Evolutionary conservation across 2,888 invertebrate genomes (phyloP), one percentile per base, ranked within the genome.

Genomic region (Lycaena phlaeas): DNA sequence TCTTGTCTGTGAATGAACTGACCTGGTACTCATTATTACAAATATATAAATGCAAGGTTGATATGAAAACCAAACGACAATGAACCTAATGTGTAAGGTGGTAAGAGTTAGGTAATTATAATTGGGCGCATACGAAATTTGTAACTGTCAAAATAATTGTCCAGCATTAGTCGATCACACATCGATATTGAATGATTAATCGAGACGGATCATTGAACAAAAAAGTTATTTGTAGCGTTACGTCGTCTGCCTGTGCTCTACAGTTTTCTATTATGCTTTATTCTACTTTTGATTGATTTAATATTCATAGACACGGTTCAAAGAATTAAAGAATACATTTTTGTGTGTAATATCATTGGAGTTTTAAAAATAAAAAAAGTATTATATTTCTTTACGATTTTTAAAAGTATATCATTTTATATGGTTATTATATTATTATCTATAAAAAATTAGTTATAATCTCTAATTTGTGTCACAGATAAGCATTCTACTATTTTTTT

Each of bases 181-280:
- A 62, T 71, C 64, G 75, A 73, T 73, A 68, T 56, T 51, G 50
- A 53, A 61, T 74, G 76, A 76, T 74, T 69, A 71, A 76, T 72
- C 71, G 61, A 59, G 44, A 48, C 71, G 12, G 30, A 36, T 36
- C 31, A 22, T 9, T 18, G 34, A 34, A 34, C 22, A 34, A 34
- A 34, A 34, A 34, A 34, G 6, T 3, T 22, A 34, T 34, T 22
- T 34, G 11, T 34, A 17, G 17, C 15, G 14, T 14, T 29, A 29
- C 18, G 18, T n/a, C n/a, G n/a, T n/a, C n/a, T n/a, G n/a, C n/a
- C n/a, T n/a, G n/a, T n/a, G n/a, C n/a, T n/a, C n/a, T n/a, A n/a
- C n/a, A n/a, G n/a, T n/a, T n/a, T n/a, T n/a, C 5, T 22, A 22
- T 22, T 6, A 22, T 22, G 22, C 22, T 22, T n/a, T n/a, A n/a